These are phyloP conservation scores for Laspeyria flexula DNA, from an alignment of 2,888 invertebrate genomes.

Conservation along the genomic window DNA sequence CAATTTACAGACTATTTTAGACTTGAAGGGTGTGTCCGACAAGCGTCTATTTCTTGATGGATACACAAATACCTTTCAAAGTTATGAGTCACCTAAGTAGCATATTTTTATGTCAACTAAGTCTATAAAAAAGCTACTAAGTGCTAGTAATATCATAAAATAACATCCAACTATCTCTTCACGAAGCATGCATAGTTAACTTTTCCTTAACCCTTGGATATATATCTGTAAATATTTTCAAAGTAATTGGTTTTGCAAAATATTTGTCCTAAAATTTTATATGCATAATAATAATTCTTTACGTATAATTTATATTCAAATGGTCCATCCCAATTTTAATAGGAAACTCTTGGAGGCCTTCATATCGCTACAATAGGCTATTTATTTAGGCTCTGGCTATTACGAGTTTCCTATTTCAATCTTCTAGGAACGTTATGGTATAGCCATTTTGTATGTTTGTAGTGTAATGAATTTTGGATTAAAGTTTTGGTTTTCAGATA, in stretches of 20 bases:
- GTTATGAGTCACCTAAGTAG: too few relatives aligned
- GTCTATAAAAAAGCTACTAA: too few relatives aligned
- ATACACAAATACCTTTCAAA: too few relatives aligned
- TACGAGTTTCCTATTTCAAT: conserved; percentile 20
- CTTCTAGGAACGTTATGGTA: neutral
- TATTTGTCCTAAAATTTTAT: conserved; percentile 8
- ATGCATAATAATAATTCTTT: conserved; percentile 16
- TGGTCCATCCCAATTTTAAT: conserved; percentile 9
- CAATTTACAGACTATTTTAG: too few relatives aligned
- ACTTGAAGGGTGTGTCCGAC: neutral
- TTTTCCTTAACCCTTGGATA: too few relatives aligned
- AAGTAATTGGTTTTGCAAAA: neutral
- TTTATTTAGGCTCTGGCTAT: conserved; percentile 20
- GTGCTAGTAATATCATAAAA: too few relatives aligned
- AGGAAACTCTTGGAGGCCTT: neutral
- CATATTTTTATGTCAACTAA: too few relatives aligned
- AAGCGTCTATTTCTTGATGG: too few relatives aligned
- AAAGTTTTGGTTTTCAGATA: neutral
- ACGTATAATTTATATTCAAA: conserved; percentile 10
- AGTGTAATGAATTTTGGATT: neutral
- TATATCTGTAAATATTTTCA: too few relatives aligned
- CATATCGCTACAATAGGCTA: conserved; percentile 18
- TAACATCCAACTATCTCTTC: too few relatives aligned
- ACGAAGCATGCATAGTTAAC: too few relatives aligned
- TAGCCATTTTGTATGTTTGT: neutral